phyloP scores from a whole-genome alignment of 2,797 vertebrate species.

The Ptychadena robeensis region DNA sequence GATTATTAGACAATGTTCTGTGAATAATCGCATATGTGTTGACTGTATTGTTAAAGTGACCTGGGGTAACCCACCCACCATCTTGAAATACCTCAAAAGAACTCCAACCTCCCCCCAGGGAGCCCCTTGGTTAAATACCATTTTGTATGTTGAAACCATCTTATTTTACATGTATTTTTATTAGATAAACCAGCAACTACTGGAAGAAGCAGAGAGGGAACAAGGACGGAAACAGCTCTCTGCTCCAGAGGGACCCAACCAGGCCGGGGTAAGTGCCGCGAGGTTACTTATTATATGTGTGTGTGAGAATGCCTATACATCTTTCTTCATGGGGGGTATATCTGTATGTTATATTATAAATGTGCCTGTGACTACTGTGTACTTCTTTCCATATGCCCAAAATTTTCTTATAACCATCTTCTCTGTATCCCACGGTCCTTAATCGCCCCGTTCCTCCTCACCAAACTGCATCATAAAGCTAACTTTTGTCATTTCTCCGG shows the following conservation, averaged over 20 bases:
- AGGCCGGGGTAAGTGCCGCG: slow-evolving; percentile 63
- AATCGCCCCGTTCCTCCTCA: neutral
- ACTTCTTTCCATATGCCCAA: neutral
- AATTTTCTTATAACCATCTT: neutral
- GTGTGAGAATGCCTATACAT: neutral
- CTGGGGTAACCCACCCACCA: too few species aligned
- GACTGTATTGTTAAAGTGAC: too few species aligned
- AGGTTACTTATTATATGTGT: neutral
- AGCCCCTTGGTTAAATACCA: too few species aligned
- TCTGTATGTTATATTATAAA: neutral
- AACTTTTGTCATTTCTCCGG: slow-evolving; percentile 20
- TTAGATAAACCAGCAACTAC: slow-evolving; percentile 84
- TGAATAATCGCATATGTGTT: too few species aligned
- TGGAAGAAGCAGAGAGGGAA: slow-evolving; percentile 76
- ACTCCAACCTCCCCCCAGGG: too few species aligned
- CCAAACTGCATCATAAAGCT: neutral
- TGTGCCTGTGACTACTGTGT: neutral
- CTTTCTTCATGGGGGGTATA: neutral
- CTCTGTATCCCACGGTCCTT: neutral
- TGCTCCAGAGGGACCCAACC: slow-evolving; percentile 71
- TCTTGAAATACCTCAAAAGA: too few species aligned
- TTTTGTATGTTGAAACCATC: too few species aligned
- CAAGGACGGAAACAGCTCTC: slow-evolving; percentile 73
- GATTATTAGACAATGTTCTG: too few species aligned
- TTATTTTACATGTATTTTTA: neutral